Evolutionary conservation across 2,797 vertebrate genomes (phyloP), one percentile per base, ranked within the genome.

Genomic region (Epinephelus malabaricus): DNA sequence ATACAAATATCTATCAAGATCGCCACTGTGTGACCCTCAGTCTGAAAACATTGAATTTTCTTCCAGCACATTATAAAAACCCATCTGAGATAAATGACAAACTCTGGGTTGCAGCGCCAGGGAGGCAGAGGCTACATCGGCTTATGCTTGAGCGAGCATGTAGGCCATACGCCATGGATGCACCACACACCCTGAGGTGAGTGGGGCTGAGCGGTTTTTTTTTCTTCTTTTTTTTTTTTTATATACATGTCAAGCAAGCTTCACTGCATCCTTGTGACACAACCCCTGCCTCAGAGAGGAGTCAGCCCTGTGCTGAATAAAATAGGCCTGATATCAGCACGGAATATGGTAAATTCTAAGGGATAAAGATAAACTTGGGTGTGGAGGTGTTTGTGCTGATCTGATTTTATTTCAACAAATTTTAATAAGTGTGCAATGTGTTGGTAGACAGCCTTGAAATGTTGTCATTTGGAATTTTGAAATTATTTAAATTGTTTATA

Each of bases 81-180:
- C 79, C 84, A 85, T 92, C 86, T 83, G 75, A 88, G 78, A 86
- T 86, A 90, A 91, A 92, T 89, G 91, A 92, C 86, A 92, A 90
- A 90, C 78, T 88, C 77, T 81, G 85, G 88, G 87, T 81, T 87
- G 84, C 83, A 76, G 82, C 70, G 65, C 86, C 81, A 83, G 83
- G 82, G 83, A 91, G 84, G 91, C 88, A 83, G 89, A 87, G 87
- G 91, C 91, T 90, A 82, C 88, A 90, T 84, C 71, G 56, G 79
- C 81, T 91, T 91, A 89, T 92, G 95, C 94, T 95, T 93, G 86
- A 94, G 80, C 79, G 92, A 94, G 92, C 95, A 96, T 96, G 91
- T 96, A 96, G 95, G 95, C 92, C 95, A 95, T 90, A 90, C 86
- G 55, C 86, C 88, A 88, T 76, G 85, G 90, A 94, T 92, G 93